These are phyloP conservation scores for Caranx ignobilis DNA, from an alignment of 2,113 vertebrate genomes.

Conservation along the genomic window DNA sequence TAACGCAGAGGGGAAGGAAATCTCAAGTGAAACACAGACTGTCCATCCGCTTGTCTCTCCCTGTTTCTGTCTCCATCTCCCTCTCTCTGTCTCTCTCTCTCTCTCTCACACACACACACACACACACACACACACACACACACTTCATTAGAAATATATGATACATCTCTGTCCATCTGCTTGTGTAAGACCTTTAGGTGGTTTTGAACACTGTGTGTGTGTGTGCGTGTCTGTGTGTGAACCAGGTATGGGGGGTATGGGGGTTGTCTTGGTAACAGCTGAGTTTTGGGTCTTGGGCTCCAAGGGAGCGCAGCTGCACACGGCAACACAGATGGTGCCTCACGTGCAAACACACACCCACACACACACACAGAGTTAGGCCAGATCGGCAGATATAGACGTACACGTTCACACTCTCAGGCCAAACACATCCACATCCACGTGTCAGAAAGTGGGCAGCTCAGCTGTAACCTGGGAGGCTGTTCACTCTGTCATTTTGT, in stretches of 20 bases:
- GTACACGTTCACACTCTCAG: background rate
- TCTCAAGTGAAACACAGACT: conserved; percentile 30
- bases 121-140: conserved; percentile 6
- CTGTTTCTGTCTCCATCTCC: conserved; percentile 10
- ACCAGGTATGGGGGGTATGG: conserved; percentile 63
- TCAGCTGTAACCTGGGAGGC: conserved; percentile 77
- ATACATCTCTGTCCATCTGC: conserved; percentile 61
- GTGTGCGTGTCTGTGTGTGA: conserved; percentile 30
- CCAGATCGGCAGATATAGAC: background rate
- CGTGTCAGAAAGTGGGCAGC: conserved; percentile 61
- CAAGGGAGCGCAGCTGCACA: conserved; percentile 74
- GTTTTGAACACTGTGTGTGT: conserved; percentile 41
- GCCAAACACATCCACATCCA: conserved; percentile 30
- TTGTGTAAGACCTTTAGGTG: conserved; percentile 55
- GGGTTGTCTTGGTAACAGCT: conserved; percentile 76
- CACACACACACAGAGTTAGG: conserved; percentile 5
- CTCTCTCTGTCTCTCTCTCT: background rate
- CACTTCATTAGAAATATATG: conserved; percentile 9
- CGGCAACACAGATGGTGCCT: conserved; percentile 74
- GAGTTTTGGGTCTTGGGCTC: conserved; percentile 70
- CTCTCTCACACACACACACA: conserved; percentile 17
- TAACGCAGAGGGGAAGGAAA: conserved; percentile 2
- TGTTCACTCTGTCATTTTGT: conserved; percentile 59
- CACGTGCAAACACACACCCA: background rate
- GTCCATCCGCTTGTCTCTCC: conserved; percentile 45